Base-by-base conservation (phyloP, 2,888 invertebrate species). In the Dolichopus griseipennis region DNA sequence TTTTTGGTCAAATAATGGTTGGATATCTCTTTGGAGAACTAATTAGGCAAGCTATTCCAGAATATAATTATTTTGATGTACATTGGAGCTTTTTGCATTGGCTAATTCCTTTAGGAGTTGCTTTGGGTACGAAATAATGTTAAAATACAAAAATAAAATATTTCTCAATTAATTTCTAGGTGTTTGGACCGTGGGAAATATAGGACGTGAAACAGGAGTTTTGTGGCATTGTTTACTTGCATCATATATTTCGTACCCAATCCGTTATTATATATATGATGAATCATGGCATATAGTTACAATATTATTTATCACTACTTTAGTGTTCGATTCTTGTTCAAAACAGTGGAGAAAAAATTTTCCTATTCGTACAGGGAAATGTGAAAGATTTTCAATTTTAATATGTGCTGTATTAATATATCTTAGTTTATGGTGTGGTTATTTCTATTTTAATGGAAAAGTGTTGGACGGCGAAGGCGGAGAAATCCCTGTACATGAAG, bases 131-230 rank as follows among this genome's bases (percentile, higher is more conserved):
- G 18, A 9, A 4, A n/a, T 7, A 21, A n/a, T 21, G 6, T 22
- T 65, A 2, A 12, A 20, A 43, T 34, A 12, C 15, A 67, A 34
- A n/a, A 52, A 52, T 37, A 21, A 66, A 43, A 37, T 68, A 71
- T 64, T 43, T 61, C 1, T 62, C 21, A 61, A 66, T 43, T n/a
- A 66, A 20, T 37, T 72, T 66, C 73, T 78, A 94, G 97, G 95
- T 74, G 91, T 95, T 0, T 92, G 94, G 90, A 84, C 89, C 0
- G 92, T 95, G 10, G 95, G 95, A 34, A 97, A 96, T 76, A 90
- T 96, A 71, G 96, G 96, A 0, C 85, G 90, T 2, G 91, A 95
- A 77, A 83, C 85, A 74, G 95, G 95, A 1, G 81, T 84, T 0
- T 83, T 93, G 43, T 88, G 87, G 83, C 85, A 87, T 77, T 86